Evolutionary conservation across 2,113 vertebrate genomes (phyloP).

Genomic region (Oriolus oriolus): DNA sequence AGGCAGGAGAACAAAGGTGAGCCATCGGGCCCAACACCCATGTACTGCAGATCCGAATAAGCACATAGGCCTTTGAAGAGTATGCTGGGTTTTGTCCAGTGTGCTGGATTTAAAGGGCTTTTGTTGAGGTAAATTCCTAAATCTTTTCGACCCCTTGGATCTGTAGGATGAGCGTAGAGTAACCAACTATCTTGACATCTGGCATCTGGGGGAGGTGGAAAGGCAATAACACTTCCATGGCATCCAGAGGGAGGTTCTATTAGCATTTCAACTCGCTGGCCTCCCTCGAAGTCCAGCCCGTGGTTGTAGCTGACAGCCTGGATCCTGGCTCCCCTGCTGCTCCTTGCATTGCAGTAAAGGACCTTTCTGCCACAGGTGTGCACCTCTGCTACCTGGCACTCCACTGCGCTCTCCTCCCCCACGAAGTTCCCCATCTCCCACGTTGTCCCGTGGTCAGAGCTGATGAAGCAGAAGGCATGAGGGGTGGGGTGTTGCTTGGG

Average conservation of each 20-base stretch:
- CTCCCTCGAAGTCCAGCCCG: conserved; percentile 70
- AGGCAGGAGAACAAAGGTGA: conserved; percentile 82
- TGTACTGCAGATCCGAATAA: conserved; percentile 85
- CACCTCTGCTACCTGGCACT: conserved; percentile 87
- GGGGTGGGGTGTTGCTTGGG: conserved; percentile 2
- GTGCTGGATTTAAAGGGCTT: conserved; percentile 59
- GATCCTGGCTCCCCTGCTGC: conserved; percentile 65
- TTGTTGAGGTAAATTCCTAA: conserved; percentile 86
- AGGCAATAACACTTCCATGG: conserved; percentile 84
- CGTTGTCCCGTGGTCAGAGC: conserved; percentile 75
- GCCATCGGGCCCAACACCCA: conserved; percentile 65
- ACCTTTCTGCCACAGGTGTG: conserved; percentile 48
- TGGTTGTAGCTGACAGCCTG: conserved; percentile 80
- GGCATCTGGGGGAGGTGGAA: conserved; percentile 57
- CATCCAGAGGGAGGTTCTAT: conserved; percentile 80
- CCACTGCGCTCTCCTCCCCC: conserved; percentile 38
- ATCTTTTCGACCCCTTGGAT: conserved; percentile 64
- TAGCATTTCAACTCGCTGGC: conserved; percentile 64
- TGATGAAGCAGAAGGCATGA: conserved; percentile 80
- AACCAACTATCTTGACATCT: conserved; percentile 71
- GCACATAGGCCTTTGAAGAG: conserved; percentile 80
- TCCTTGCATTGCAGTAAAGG: conserved; percentile 86
- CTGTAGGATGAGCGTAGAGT: conserved; percentile 83
- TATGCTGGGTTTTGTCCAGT: conserved; percentile 79
- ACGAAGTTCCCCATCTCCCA: conserved; percentile 74